Percentiles rank a stretch among this genome's conserved stretches.
Conservation (phyloP, 2,113 vertebrate genomes). For the Corythornis cristatus region DNA sequence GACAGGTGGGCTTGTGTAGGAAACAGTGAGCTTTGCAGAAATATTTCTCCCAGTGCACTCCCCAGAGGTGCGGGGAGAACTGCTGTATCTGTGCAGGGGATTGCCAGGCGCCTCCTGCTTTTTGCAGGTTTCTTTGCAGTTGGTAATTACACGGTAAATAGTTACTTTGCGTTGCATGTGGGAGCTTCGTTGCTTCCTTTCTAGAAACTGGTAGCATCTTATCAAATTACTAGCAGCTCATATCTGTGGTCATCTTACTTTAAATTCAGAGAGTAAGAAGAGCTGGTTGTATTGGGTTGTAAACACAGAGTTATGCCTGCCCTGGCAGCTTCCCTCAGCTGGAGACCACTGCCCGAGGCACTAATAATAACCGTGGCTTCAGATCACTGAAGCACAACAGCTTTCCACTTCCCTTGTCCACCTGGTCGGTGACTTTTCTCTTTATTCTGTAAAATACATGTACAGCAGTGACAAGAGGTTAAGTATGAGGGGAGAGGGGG, state of each 20-base stretch:
- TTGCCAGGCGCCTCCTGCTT: neutral
- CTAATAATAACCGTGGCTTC: neutral
- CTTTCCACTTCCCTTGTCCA: neutral
- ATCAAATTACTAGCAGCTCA: neutral
- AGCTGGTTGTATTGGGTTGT: neutral
- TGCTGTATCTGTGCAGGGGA: accelerated
- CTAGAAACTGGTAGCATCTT: neutral
- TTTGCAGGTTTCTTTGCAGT: neutral
- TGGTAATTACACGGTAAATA: neutral
- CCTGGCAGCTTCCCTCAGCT: neutral
- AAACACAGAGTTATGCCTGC: neutral
- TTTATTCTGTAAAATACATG: neutral
- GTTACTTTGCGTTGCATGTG: neutral
- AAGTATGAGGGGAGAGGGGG: neutral
- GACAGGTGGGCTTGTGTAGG: neutral
- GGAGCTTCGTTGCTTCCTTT: neutral
- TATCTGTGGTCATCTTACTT: neutral
- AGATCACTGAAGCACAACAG: neutral
- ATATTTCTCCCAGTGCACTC: neutral
- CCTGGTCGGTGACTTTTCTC: neutral
- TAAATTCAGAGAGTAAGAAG: neutral
- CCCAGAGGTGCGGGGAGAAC: accelerated
- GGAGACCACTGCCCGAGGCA: neutral
- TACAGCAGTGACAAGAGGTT: neutral
- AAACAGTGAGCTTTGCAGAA: neutral